Conservation (phyloP, 1,140 invertebrate species). For the Epicauta chinensis region DNA sequence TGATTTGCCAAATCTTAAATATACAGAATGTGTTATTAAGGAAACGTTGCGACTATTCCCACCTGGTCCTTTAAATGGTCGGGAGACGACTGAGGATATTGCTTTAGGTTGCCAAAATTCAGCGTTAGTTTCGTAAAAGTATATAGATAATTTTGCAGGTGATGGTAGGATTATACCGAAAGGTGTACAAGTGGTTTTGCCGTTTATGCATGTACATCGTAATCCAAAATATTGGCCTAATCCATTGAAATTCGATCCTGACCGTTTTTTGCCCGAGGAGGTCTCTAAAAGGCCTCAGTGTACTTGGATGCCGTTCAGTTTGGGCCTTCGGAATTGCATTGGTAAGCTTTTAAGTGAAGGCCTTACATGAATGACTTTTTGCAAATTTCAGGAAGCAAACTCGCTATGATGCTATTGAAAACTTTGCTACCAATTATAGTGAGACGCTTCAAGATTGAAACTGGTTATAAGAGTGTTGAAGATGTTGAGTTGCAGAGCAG, state of each 20-base stretch:
- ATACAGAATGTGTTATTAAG: slow-evolving; percentile 55
- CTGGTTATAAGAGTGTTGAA: slow-evolving; percentile 5
- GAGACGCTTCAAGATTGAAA: slow-evolving; percentile 4
- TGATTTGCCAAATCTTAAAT: slow-evolving; percentile 52
- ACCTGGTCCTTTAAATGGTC: slow-evolving; percentile 50
- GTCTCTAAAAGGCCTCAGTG: background rate
- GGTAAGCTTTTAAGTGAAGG: background rate
- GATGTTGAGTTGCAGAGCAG: slow-evolving; percentile 5
- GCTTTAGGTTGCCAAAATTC: background rate
- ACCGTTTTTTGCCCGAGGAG: slow-evolving; percentile 7
- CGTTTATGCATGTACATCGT: slow-evolving; percentile 1
- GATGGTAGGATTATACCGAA: background rate
- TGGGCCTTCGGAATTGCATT: slow-evolving; percentile 3
- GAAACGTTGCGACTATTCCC: slow-evolving; percentile 58
- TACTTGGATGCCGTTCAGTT: slow-evolving; percentile 3
- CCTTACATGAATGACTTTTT: background rate
- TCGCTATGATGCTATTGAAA: slow-evolving; percentile 13
- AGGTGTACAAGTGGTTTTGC: background rate
- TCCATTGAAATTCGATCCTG: slow-evolving; percentile 6
- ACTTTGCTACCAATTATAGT: slow-evolving; percentile 4
- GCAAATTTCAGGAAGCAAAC: background rate
- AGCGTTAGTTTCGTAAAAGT: too few relatives aligned
- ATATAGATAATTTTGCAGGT: too few relatives aligned
- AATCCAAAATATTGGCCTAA: slow-evolving; percentile 6
- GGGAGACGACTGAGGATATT: slow-evolving; percentile 41